Percentiles rank a stretch among this genome's conserved stretches.
phyloP scores from a whole-genome alignment of 1,140 invertebrate species.

The Contarinia nasturtii region DNA sequence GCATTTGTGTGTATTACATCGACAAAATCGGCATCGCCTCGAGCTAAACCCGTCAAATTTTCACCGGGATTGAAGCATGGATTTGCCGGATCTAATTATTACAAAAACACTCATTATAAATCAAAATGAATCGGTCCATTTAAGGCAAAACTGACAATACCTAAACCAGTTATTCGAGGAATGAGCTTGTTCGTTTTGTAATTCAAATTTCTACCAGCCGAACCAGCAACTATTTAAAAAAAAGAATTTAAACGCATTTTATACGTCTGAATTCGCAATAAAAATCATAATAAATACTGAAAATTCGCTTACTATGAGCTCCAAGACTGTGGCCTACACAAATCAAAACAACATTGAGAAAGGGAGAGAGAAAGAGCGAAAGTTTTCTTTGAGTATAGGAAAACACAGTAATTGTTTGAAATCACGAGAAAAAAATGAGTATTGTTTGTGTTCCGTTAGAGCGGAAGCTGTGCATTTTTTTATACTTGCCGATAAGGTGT shows the following conservation, averaged over 20 bases:
- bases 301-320: conserved; percentile 23
- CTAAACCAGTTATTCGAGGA: conserved; percentile 36
- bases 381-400: too few species aligned
- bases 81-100: conserved; percentile 56
- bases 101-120: too few species aligned
- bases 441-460: too few species aligned
- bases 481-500: conserved; percentile 17
- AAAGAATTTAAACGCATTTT: too few species aligned
- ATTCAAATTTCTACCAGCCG: conserved; percentile 25
- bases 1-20: conserved; percentile 59
- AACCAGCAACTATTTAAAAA: conserved; percentile 19
- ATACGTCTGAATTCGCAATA: too few species aligned
- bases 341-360: too few species aligned
- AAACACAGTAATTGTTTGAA: too few species aligned
- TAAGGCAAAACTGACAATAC: too few species aligned
- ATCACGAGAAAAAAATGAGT: too few species aligned
- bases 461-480: background rate
- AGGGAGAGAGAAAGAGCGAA: too few species aligned
- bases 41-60: conserved; percentile 27
- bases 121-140: too few species aligned
- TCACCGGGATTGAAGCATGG: conserved; percentile 36
- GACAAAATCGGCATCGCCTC: conserved; percentile 33
- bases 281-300: too few species aligned
- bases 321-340: conserved; percentile 24
- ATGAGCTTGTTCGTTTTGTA: conserved; percentile 17